Conservation (phyloP, 2,797 vertebrate genomes). For the Parauchenoglanis ngamensis region DNA sequence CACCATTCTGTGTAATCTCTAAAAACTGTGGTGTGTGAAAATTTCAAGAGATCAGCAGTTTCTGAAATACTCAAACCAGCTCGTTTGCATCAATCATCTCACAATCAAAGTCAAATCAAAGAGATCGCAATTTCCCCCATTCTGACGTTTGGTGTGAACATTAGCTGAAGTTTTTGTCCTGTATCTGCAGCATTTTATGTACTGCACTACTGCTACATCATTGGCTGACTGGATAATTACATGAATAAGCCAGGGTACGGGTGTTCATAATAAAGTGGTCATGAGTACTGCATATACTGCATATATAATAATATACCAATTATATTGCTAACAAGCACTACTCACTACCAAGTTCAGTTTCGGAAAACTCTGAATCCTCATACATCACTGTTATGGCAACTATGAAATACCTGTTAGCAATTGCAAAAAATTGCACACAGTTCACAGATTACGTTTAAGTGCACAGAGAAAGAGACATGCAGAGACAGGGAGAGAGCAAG, state of each 20-base stretch:
- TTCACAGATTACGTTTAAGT: background rate
- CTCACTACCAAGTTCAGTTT: background rate
- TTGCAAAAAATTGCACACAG: background rate
- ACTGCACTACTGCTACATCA: background rate
- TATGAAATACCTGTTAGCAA: background rate
- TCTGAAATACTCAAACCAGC: background rate
- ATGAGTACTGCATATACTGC: background rate
- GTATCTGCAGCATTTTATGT: background rate
- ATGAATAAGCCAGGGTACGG: background rate
- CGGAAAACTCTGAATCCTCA: background rate
- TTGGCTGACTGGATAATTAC: background rate
- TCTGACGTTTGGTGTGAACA: background rate
- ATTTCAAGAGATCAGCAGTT: background rate
- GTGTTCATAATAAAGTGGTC: background rate
- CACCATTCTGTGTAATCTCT: background rate
- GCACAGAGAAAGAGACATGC: background rate
- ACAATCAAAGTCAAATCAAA: background rate
- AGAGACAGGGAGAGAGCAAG: background rate
- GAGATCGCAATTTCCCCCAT: background rate
- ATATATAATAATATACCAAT: background rate
- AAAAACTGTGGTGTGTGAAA: background rate
- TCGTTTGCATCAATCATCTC: background rate
- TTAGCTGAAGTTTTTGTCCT: background rate
- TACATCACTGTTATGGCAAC: background rate
- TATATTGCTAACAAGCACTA: background rate